Conservation (phyloP, 2,888 invertebrate genomes). For the Tipula confusa region DNA sequence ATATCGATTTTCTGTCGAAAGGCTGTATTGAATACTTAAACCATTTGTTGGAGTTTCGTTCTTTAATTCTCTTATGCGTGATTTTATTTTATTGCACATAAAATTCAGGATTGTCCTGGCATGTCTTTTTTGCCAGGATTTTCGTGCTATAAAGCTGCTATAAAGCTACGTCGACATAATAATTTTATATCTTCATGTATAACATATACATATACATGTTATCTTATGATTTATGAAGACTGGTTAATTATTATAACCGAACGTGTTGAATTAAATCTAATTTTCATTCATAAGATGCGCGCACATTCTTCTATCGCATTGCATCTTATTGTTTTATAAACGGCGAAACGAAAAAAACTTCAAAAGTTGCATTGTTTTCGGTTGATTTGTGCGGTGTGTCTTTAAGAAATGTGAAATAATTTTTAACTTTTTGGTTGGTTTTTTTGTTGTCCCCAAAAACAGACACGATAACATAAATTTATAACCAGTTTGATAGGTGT, state of each 20-base stretch:
- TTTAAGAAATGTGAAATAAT: background rate
- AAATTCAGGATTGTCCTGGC: too few relatives aligned
- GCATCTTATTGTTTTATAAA: background rate
- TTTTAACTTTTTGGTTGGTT: background rate
- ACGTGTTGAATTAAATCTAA: background rate
- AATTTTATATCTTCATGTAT: too few relatives aligned
- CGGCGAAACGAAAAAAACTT: background rate
- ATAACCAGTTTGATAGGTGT: conserved; percentile 12
- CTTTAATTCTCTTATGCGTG: too few relatives aligned
- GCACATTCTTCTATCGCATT: background rate
- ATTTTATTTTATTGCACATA: too few relatives aligned
- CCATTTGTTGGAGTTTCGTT: too few relatives aligned
- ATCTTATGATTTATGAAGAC: background rate
- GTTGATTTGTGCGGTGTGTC: background rate
- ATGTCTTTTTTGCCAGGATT: too few relatives aligned
- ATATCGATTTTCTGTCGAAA: too few relatives aligned
- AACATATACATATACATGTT: background rate
- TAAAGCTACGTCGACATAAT: too few relatives aligned
- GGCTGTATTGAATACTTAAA: too few relatives aligned
- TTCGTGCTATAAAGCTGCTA: too few relatives aligned
- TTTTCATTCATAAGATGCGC: background rate
- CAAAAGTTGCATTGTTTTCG: background rate
- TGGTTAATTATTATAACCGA: background rate
- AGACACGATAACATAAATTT: background rate
- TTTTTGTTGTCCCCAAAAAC: background rate